These are phyloP conservation scores for Coenobita brevimanus DNA, from an alignment of 1,140 invertebrate species.

Conservation along the genomic window DNA sequence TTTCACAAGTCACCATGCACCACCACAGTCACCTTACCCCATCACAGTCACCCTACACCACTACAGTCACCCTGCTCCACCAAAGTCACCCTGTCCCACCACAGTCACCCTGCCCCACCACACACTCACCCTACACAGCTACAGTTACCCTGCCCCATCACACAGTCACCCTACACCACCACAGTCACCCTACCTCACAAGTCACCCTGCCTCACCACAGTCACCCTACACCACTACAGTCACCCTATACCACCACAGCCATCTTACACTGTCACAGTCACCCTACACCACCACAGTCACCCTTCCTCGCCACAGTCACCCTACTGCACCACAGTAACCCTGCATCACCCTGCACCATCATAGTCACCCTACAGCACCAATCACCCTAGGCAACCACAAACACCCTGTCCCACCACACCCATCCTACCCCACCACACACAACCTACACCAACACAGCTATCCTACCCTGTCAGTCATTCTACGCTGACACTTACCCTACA, in stretches of 20 bases:
- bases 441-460: no score
- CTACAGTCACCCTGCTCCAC: not conserved
- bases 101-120: not conserved
- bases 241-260: not conserved
- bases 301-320: not conserved
- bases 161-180: not conserved
- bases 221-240: not conserved
- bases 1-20: not conserved
- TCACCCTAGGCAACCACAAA: not conserved
- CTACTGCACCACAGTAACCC: no score
- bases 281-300: slow-evolving; percentile 5
- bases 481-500: no score
- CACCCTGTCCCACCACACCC: not conserved
- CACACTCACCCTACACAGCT: no score
- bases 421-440: slow-evolving; percentile 9
- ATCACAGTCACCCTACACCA: not conserved
- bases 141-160: not conserved
- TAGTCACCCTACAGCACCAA: no score
- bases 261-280: not conserved
- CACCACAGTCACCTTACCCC: not conserved
- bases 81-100: not conserved
- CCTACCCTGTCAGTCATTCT: no score
- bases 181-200: slow-evolving; percentile 7
- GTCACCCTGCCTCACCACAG: not conserved
- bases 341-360: no score